Percentiles rank a stretch among this genome's conserved stretches.
phyloP scores from a whole-genome alignment of 2,113 vertebrate species.

The Toxotes chatareus region DNA sequence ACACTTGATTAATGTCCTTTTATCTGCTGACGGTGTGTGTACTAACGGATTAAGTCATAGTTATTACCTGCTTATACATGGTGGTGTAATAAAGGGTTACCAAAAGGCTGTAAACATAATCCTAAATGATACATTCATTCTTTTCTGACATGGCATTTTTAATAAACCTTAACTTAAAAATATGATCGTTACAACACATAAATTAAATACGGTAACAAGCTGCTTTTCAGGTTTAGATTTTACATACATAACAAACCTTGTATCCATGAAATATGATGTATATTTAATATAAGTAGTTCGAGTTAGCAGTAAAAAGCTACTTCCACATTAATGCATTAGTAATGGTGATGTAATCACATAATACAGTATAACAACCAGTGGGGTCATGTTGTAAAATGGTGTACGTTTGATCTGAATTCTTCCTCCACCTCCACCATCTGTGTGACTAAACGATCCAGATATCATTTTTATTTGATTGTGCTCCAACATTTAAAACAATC shows the following conservation, averaged over 20 bases:
- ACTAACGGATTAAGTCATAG: not conserved
- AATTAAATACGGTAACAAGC: no score
- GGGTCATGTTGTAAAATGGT: no score
- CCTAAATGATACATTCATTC: no score
- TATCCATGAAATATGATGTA: not conserved
- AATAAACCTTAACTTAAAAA: not conserved
- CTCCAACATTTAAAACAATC: conserved; percentile 8
- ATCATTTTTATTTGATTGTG: not conserved
- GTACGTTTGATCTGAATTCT: no score
- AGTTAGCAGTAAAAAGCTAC: not conserved
- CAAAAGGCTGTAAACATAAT: no score
- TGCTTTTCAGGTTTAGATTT: no score
- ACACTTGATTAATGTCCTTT: not conserved
- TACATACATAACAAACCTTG: no score
- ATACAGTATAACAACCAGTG: not conserved
- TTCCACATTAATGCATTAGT: not conserved
- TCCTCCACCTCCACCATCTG: not conserved
- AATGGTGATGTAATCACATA: not conserved
- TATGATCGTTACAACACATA: no score
- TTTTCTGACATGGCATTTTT: not conserved
- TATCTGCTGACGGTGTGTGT: not conserved
- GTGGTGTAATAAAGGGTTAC: no score
- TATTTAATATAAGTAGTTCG: not conserved
- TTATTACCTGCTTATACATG: not conserved
- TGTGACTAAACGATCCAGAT: no score